Evolutionary conservation across 2,113 vertebrate genomes (phyloP).

Genomic region (Salvelinus sp.): DNA sequence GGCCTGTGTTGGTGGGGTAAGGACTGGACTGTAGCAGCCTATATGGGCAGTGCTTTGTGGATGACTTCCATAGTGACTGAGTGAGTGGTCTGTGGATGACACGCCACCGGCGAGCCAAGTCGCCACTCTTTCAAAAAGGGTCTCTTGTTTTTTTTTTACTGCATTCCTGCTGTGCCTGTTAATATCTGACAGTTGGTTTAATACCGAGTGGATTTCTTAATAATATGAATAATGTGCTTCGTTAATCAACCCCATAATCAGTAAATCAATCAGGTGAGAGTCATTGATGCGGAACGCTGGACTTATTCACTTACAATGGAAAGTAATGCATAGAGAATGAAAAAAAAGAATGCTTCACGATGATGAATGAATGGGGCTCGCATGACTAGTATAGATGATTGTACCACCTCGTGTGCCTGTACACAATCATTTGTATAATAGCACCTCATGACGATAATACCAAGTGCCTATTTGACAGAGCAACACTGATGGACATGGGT

Average conservation of each 20-base stretch:
- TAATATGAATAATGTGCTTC: too few relatives aligned
- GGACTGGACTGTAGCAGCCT: background rate
- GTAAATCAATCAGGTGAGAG: background rate
- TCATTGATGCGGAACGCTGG: background rate
- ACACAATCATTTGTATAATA: too few relatives aligned
- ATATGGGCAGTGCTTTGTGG: background rate
- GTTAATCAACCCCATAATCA: background rate
- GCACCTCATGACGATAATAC: too few relatives aligned
- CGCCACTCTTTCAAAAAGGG: background rate
- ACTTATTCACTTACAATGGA: too few relatives aligned
- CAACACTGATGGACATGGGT: too few relatives aligned
- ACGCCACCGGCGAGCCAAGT: background rate
- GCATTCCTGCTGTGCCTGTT: background rate
- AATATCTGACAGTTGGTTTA: background rate
- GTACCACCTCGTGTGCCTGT: too few relatives aligned
- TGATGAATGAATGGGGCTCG: too few relatives aligned
- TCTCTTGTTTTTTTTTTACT: background rate
- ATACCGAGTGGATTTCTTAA: background rate
- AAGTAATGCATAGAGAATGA: background rate
- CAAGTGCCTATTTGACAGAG: too few relatives aligned
- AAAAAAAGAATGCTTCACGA: too few relatives aligned
- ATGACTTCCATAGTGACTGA: background rate
- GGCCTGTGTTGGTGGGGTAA: background rate
- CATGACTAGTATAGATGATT: too few relatives aligned
- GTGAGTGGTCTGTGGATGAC: slow-evolving; percentile 4